Evolutionary conservation across 1,140 invertebrate genomes (phyloP), one percentile per base, ranked within the genome.

Genomic region (Lerema accius): DNA sequence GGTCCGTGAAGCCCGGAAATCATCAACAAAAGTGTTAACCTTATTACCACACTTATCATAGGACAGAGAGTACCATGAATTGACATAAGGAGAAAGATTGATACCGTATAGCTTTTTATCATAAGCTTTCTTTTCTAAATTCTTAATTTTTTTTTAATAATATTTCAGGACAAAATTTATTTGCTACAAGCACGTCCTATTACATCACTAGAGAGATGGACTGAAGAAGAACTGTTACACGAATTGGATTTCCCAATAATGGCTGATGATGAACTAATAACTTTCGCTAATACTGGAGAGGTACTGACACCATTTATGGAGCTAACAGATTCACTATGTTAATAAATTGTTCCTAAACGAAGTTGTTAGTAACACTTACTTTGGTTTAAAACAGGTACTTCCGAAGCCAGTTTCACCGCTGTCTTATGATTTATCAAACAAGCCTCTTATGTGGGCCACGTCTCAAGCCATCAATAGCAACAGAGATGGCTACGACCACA

Each of bases 161-260:
- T 10, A 42, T 64, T 79, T 48, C 64, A 94, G 89, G 86, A 90
- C 17, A 80, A 85, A 6, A 89, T 95, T 56, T 95, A 92, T 78
- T 78, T 95, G 10, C 80, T 95, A n/a, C 94, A 96, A 93, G 93
- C 94, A 3, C 90, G 96, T 32, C 94, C 95, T 1, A 94, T 96
- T 23, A 96, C 96, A 0, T 93, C 93, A 0, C 65, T 95, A 3
- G 92, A 95, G 19, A 73, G 89, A 1, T 95, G 95, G 93, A 94
- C 92, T 0, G 94, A 96, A 58, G 95, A 94, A 67, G 95, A 96
- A 72, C 67, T 96, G 6, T 82, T 92, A 0, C 95, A 96, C 76
- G 95, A 97, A 80, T 90, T 95, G 67, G 95, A 96, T 84, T 84
- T 89, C 6, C 85, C 94, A 0, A 76, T 94, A 6, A 89, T 93